Conservation (phyloP, 64 coral and sea anemone genomes). For the Montipora efflorescens region DNA sequence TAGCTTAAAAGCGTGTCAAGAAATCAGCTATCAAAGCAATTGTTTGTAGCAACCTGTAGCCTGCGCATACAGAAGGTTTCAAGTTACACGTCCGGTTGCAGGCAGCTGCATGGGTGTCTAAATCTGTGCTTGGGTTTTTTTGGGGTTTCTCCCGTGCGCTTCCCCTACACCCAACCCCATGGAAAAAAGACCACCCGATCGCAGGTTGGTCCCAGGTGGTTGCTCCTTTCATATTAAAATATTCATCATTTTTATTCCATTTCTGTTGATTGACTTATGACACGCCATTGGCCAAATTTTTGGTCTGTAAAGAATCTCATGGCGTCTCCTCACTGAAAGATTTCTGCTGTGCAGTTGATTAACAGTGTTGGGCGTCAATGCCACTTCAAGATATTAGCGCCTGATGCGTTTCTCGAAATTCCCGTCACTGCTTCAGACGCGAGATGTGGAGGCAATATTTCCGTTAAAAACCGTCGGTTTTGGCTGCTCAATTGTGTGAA, state of each 20-base stretch:
- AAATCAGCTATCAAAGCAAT: no score
- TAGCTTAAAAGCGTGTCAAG: no score
- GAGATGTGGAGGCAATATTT: neutral
- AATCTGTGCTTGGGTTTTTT: no score
- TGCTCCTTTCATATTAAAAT: constrained; percentile 18
- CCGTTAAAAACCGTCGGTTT: no score
- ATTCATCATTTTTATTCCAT: constrained; percentile 14
- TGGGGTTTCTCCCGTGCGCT: no score
- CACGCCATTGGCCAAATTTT: constrained; percentile 11
- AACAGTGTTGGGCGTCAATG: neutral
- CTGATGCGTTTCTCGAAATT: neutral
- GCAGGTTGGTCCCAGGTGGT: constrained; percentile 19
- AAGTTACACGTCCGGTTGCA: no score
- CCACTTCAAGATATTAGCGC: neutral
- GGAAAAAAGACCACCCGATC: no score
- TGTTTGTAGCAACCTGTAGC: no score
- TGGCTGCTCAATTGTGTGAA: constrained; percentile 8
- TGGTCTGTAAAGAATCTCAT: neutral
- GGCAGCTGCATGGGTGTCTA: no score
- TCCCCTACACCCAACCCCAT: no score
- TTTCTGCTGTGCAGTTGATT: neutral
- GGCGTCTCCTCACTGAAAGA: neutral
- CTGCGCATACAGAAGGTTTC: no score
- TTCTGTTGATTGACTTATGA: neutral
- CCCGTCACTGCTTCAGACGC: no score